Evolutionary conservation across 2,797 vertebrate genomes (phyloP), one percentile per base, ranked within the genome.

Genomic region (Oryzias sinensis): DNA sequence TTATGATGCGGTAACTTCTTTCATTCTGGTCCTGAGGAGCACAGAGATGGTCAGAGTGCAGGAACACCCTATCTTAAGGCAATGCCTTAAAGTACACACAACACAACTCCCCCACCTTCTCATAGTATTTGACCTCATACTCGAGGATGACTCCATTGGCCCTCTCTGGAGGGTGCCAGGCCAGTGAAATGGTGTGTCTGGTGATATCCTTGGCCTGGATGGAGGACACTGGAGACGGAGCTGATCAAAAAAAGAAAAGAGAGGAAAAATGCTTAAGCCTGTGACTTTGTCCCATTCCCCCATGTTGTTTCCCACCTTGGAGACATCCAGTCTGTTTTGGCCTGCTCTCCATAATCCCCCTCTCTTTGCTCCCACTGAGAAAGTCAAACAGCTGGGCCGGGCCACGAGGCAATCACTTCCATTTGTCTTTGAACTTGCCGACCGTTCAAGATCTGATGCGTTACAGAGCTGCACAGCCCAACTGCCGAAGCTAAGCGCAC

Each of bases 51-150:
- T 52, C 6, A 53, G 11, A 40, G 24, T 5, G 0, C 2, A 37
- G 33, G 33, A 37, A 37, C 4, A 2, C 33, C 9, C 33, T 37
- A 13, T 37, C 2, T 37, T 11, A 13, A 9, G 33, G 9, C 9
- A 37, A 37, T 37, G 11, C 33, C 33, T 37, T 37, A 24, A 8
- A 15, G 43, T 47, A 37, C 52, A 14, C 7, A 0, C 16, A 61
- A 41, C 22, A 50, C 7, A 2, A 24, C 15, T 15, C 16, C 16
- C 20, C 74, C 89, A 98, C 97, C 96, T 98, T 98, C 78, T 98
- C 97, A 4, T 97, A 98, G 80, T 98, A 98, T 76, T 99, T 99
- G 90, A 99, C 95, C 87, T 99, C 96, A 6, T 99, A 99, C 72
- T 99, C 97, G 80, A 99, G 83, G 77, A 98, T 98, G 66, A 98